phyloP scores from a whole-genome alignment of 2,888 invertebrate genomes.

The Odontomyia ornata region DNA sequence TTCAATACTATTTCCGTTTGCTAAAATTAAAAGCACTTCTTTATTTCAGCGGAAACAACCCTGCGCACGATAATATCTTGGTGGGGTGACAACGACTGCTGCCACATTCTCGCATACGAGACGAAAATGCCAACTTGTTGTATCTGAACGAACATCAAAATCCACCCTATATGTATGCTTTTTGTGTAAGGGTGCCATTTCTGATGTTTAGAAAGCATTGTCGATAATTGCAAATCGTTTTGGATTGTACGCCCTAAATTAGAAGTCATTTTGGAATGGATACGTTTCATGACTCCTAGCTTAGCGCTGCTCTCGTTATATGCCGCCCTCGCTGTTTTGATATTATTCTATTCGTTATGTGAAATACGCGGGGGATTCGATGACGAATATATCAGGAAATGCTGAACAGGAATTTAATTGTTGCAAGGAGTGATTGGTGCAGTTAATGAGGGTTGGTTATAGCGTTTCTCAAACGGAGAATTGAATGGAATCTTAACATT shows the following conservation, averaged over 20 bases:
- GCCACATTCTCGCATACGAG: neutral
- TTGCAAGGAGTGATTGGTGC: conserved; percentile 3
- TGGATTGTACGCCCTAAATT: conserved; percentile 45
- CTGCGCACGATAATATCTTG: neutral
- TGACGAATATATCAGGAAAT: neutral
- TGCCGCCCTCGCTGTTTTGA: neutral
- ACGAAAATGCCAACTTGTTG: conserved; percentile 9
- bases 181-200: neutral
- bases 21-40: no score
- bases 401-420: neutral
- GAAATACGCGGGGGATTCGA: neutral
- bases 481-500: conserved; percentile 3
- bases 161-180: conserved; percentile 1
- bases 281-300: neutral
- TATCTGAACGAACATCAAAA: neutral
- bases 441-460: conserved; percentile 19
- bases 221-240: conserved; percentile 48
- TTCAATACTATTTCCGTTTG: no score
- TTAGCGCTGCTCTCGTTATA: neutral
- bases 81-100: neutral
- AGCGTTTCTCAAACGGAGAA: neutral
- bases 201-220: conserved; percentile 28
- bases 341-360: neutral
- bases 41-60: neutral
- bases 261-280: conserved; percentile 34